Base-by-base conservation (phyloP, 2,797 vertebrate species). In the Melanotaenia maccullochi region DNA sequence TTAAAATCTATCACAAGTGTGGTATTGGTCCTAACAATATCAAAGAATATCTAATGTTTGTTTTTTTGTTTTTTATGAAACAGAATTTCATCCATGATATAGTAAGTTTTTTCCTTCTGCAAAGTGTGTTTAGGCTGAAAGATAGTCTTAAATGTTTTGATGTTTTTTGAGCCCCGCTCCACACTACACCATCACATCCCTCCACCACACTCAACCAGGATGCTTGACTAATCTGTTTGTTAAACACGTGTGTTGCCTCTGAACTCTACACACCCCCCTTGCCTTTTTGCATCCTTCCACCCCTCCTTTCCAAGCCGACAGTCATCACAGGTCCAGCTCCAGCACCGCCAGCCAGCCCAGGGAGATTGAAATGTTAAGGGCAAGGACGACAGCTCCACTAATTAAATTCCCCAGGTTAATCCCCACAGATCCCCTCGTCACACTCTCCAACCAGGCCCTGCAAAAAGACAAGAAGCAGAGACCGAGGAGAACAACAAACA, bases 331-430 rank as follows among this genome's bases (percentile, higher is more conserved):
- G 78, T 90, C 90, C 83, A 84, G 86, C 86, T 78, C 88, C 85
- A 78, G 85, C 84, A 67, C 55, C 32, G 28, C 76, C 69, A 78
- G 66, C 76, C 81, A 85, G 86, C 71, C 73, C 62, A 59, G 68
- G 71, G 71, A 87, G 93, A 93, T 92, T 93, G 93, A 92, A 94
- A 93, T 91, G 92, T 93, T 93, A 91, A 90, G 88, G 86, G 89
- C 85, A 87, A 87, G 71, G 82, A 92, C 90, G 89, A 93, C 90
- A 93, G 92, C 87, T 85, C 82, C 88, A 90, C 93, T 96, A 97
- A 98, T 97, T 97, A 97, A 97, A 97, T 97, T 96, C 95, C 95
- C 94, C 95, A 94, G 94, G 96, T 97, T 97, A 97, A 98, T 97
- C 96, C 96, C 94, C 76, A 92, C 91, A 91, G 94, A 95, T 93